Evolutionary conservation across 2,888 invertebrate species (phyloP).

Genomic region (Orgyia antiqua): DNA sequence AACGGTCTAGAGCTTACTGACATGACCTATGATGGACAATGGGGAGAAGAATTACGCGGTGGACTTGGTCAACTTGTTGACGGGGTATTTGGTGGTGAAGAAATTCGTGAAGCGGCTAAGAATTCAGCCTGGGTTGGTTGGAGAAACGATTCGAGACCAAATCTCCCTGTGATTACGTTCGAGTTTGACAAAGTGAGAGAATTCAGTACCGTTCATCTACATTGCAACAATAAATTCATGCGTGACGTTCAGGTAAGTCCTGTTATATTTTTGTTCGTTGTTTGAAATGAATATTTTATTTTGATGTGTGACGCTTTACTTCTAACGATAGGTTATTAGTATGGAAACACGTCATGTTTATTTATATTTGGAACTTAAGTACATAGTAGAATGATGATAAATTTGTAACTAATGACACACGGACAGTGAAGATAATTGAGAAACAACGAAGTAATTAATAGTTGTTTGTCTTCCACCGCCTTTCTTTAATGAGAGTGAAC

Average conservation of each 20-base stretch:
- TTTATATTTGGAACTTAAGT: not conserved
- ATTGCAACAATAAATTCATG: constrained; percentile 91
- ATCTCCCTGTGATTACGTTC: constrained; percentile 83
- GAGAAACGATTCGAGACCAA: constrained; percentile 85
- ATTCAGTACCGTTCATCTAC: constrained; percentile 89
- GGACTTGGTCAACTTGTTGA: constrained; percentile 93
- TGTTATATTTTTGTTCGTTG: too few relatives aligned
- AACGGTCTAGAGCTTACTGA: constrained; percentile 90
- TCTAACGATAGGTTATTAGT: constrained; percentile 1
- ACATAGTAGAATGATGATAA: not conserved
- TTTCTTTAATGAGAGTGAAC: too few relatives aligned
- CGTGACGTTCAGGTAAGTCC: constrained; percentile 86
- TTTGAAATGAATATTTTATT: constrained; percentile 1
- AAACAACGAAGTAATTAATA: constrained; percentile 6
- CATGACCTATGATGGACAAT: constrained; percentile 90
- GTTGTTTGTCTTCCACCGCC: not conserved
- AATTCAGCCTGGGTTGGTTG: constrained; percentile 93
- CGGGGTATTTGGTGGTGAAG: constrained; percentile 86
- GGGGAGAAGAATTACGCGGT: constrained; percentile 85
- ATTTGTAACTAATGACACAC: constrained; percentile 3
- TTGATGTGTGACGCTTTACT: not conserved
- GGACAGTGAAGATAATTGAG: constrained; percentile 4
- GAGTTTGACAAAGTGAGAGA: constrained; percentile 93
- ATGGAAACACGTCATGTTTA: not conserved
- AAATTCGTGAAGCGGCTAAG: constrained; percentile 78